Base-by-base conservation (phyloP, 2,113 vertebrate genomes). In the Microtus richardsoni region DNA sequence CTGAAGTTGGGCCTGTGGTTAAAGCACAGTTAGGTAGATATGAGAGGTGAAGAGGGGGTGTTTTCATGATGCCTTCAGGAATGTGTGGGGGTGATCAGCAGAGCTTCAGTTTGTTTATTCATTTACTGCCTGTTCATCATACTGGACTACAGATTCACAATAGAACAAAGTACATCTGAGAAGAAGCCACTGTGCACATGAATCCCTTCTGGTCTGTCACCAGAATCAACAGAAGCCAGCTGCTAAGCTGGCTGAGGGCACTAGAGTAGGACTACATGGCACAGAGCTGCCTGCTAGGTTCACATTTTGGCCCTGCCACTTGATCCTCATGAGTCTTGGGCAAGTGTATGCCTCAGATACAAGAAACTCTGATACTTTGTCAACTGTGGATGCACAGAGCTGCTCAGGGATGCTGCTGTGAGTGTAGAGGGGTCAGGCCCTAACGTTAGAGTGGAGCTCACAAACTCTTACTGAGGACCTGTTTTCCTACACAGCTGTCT, bases 401-500 rank as follows among this genome's bases (percentile, higher is more conserved):
- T 70, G 39, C 36, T n/a, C 10, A 70, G 47, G 86, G n/a, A 7
- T 73, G 75, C 88, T 9, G 12, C 82, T 9, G 11, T 33, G 47
- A 39, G 16, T 66, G 22, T 22, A 1, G 39, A 6, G 0, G 47
- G 47, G 39, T 78, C 52, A 2, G 54, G n/a, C 73, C 49, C 58
- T 2, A 33, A 24, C 13, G 14, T 28, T 36, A 2, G 68, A 49
- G 11, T 9, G 0, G 24, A 41, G 19, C 36, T 22, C 16, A 7
- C 2, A 16, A 24, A 0, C 41, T 4, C 12, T 26, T 2, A 24
- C 54, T 5, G 28, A 74, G 64, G 58, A n/a, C 0, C 2, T 0
- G 0, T 24, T 7, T 0, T 2, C 3, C 3, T 12, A 0, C 0
- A 6, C 36, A 1, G 26, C 28, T 52, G 4, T 58, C 26, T 36